phyloP scores from a whole-genome alignment of 2,113 vertebrate genomes.

The Lamprologus speciosus region DNA sequence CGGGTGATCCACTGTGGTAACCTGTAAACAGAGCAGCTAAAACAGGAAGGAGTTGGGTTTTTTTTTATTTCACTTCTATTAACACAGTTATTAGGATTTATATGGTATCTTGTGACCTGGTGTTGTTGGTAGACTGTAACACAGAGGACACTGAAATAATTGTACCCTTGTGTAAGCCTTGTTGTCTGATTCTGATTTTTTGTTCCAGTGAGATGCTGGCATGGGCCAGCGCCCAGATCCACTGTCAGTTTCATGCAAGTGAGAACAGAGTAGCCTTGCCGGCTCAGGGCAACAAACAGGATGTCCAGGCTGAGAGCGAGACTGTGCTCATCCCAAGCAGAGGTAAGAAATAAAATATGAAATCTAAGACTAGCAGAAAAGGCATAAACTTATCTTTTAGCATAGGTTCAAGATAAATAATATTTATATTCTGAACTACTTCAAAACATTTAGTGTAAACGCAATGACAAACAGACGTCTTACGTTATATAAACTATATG shows the following conservation, averaged over 20 bases:
- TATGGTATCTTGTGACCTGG: background rate
- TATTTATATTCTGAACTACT: background rate
- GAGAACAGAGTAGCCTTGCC: conserved; percentile 87
- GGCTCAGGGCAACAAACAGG: conserved; percentile 81
- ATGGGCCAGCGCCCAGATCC: conserved; percentile 96
- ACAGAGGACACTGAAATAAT: background rate
- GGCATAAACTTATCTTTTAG: background rate
- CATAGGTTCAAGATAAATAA: background rate
- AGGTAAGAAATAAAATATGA: conserved; percentile 70
- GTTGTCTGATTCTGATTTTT: background rate
- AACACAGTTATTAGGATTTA: background rate
- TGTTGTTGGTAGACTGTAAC: background rate
- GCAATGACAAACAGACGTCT: background rate
- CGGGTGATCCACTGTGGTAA: background rate
- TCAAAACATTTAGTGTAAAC: background rate
- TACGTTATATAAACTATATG: background rate
- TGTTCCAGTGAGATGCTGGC: conserved; percentile 88
- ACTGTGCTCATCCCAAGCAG: conserved; percentile 94
- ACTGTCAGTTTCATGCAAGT: conserved; percentile 95
- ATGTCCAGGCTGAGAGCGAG: conserved; percentile 93
- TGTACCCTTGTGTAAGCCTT: background rate
- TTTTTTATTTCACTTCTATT: background rate
- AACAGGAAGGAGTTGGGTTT: background rate
- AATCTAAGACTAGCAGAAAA: background rate
- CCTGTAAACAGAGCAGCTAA: background rate